Base-by-base conservation (phyloP, 2,113 vertebrate species). In the Cariama cristata region DNA sequence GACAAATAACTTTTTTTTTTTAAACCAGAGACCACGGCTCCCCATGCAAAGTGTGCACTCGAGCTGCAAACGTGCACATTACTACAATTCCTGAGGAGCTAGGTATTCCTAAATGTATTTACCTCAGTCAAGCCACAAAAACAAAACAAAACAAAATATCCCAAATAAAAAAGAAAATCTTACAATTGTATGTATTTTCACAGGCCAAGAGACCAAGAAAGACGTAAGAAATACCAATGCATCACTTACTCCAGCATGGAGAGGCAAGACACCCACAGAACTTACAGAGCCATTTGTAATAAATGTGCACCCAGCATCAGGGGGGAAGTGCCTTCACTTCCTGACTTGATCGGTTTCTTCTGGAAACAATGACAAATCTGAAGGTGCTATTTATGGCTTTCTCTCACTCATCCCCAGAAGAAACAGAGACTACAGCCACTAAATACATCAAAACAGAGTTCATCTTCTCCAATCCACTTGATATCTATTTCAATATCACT, bases 311-410 rank as follows among this genome's bases (percentile, higher is more conserved):
- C 64, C 84, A 87, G 62, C 80, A 95, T 11, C 33, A 32, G 66
- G 68, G 44, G 66, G 84, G 83, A 94, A 94, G 64, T 56, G 64
- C 49, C 49, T 45, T 60, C 84, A 85, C 66, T 85, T 96, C 92
- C 93, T 88, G 86, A 60, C 74, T 83, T 45, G 35, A 92, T 90
- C 2, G 0, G 45, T 63, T 95, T 94, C 89, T 97, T 85, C 81
- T 94, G 93, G 81, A 95, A 93, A 94, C 77, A 97, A 85, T 67
- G 92, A 96, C 75, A 94, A 92, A 93, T 5, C 63, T 77, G 67
- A 86, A 90, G 90, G 72, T 90, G 63, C 50, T 93, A 76, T 80
- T 96, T 92, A 95, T 42, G 82, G 59, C 47, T 80, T 86, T 92
- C 59, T 88, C 67, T 66, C 72, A 76, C 50, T 58, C 63, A 83